Evolutionary conservation across 2,888 invertebrate genomes (phyloP).

Genomic region (Baronia brevicornis): DNA sequence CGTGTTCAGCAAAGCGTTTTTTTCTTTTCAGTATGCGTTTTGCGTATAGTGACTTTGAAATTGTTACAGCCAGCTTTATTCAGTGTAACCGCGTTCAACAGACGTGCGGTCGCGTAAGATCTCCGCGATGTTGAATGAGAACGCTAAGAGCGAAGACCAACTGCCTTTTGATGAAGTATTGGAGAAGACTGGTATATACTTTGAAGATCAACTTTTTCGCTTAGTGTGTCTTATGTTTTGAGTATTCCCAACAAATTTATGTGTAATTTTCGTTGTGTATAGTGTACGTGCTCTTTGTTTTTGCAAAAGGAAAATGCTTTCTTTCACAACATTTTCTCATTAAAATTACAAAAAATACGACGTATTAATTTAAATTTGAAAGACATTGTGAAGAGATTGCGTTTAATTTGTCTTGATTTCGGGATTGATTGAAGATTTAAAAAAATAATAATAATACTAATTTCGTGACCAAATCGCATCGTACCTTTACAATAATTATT

Average conservation of each 20-base stretch:
- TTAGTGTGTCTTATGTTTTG: background rate
- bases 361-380: no score
- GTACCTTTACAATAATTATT: no score
- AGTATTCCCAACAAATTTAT: background rate
- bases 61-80: constrained; percentile 40
- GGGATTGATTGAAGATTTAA: no score
- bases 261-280: constrained; percentile 2
- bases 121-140: constrained; percentile 16
- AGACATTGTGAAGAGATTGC: no score
- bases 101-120: constrained; percentile 23
- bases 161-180: constrained; percentile 52
- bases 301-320: no score
- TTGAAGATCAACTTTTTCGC: background rate
- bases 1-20: constrained; percentile 16
- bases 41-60: constrained; percentile 41
- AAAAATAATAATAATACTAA: no score
- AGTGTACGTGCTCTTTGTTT: no score
- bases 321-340: no score
- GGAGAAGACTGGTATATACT: constrained; percentile 44
- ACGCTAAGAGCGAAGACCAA: constrained; percentile 20
- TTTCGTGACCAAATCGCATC: no score
- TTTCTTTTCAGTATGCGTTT: constrained; percentile 27
- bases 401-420: no score
- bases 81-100: constrained; percentile 32
- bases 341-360: no score